Evolutionary conservation across 2,888 invertebrate species (phyloP), one percentile per base, ranked within the genome.

Genomic region (Ichneumoninae sp.): DNA sequence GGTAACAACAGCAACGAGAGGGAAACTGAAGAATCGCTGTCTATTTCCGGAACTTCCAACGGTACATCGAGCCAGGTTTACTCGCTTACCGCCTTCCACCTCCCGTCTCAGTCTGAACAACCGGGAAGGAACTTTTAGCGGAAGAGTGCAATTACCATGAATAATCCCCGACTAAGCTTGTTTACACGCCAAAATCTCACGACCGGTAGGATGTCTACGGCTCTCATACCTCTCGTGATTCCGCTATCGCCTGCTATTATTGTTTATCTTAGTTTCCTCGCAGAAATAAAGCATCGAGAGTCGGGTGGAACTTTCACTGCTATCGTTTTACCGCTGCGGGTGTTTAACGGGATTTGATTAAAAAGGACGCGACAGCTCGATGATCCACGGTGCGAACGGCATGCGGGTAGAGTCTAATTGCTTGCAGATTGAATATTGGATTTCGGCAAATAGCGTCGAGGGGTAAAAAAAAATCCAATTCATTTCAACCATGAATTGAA

Each of bases 111-210:
- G 40, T 40, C 52, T 7, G 65, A 30, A 44, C 44, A 54, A n/a
- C 8, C 65, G 22, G 13, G 40, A 30, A 47, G 47, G 57, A 30
- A 36, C 16, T 40, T 50, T 19, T 54, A 26, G 60, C 68, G 50
- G 40, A 81, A 68, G 36, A 60, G 47, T 60, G 74, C 74, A 81
- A 81, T 81, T 81, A 81, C 60, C 74, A 60, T 81, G 81, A 74
- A 81, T 74, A 80, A 74, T 74, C 68, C 57, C 50, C 33, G 36
- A 69, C 73, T 74, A 57, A 40, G 80, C 44, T 73, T 79, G 65
- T 79, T 65, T 71, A 71, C 71, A 79, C 66, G 66, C 47, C 40
- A 19, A 66, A 57, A 44, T 65, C 52, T 54, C 36, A 52, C 22
- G 54, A 36, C 40, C 36, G 52, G 33, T 40, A 73, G 44, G 44